These are phyloP conservation scores for Ornithoptera priamus DNA, from an alignment of 2,888 invertebrate species.

Conservation along the genomic window DNA sequence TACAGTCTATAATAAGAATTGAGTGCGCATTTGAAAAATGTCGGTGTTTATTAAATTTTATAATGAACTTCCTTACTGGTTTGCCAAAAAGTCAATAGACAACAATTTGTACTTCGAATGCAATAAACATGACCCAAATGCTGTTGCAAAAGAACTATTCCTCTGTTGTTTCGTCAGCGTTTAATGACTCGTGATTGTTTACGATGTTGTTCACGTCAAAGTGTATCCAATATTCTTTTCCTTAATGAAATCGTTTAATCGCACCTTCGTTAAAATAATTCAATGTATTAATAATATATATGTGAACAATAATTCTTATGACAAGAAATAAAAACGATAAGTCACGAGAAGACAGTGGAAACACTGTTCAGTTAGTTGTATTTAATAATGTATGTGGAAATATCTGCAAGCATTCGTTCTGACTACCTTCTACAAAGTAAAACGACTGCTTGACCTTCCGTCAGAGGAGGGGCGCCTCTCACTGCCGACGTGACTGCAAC, in stretches of 20 bases:
- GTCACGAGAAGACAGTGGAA: neutral
- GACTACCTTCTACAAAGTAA: constrained; percentile 70
- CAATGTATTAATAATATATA: neutral
- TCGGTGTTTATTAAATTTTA: neutral
- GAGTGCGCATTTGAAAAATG: neutral
- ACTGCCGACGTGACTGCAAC: constrained; percentile 77
- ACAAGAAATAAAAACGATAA: neutral
- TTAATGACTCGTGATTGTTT: constrained; percentile 56
- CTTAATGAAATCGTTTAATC: constrained; percentile 43
- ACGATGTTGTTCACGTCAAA: constrained; percentile 46
- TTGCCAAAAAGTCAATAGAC: neutral
- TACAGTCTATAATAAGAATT: neutral
- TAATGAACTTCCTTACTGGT: neutral
- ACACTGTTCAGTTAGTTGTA: neutral
- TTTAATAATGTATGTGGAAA: constrained; percentile 2
- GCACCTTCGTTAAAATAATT: constrained; percentile 38
- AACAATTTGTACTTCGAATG: neutral
- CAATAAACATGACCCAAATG: neutral
- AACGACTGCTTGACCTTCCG: constrained; percentile 70
- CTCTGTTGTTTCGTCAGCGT: constrained; percentile 50
- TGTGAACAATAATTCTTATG: too few species aligned
- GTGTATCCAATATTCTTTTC: constrained; percentile 53
- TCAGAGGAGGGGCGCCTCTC: constrained; percentile 76
- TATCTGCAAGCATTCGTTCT: constrained; percentile 64
- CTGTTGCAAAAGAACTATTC: neutral